Percentiles rank a stretch among this genome's conserved stretches.
Evolutionary conservation across 2,797 vertebrate species (phyloP).

Genomic region (Centroberyx gerrardi): DNA sequence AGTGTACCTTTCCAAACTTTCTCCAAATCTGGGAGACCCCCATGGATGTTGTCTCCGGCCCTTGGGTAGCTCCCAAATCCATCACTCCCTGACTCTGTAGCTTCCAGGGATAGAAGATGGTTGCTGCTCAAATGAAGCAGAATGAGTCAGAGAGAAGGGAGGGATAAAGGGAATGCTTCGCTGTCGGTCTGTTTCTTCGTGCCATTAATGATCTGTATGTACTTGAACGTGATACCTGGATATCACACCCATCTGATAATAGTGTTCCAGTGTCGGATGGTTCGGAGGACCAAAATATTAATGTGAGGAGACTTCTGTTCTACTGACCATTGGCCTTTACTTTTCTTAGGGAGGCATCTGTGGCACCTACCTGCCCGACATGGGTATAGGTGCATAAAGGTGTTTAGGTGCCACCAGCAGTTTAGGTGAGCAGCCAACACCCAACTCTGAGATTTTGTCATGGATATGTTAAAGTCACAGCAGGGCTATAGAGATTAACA

Average conservation of each 20-base stretch:
- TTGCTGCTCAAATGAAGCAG: no score
- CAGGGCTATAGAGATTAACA: constrained; percentile 16
- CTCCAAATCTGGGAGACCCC: constrained; percentile 1
- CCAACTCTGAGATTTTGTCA: constrained; percentile 18
- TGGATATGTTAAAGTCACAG: constrained; percentile 18
- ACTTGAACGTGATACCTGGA: no score
- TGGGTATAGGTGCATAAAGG: constrained; percentile 1
- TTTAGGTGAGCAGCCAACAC: constrained; percentile 35
- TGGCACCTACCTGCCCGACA: not conserved
- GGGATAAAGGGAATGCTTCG: not conserved
- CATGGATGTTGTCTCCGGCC: not conserved
- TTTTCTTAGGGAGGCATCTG: not conserved
- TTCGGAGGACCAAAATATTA: no score
- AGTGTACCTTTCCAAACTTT: constrained; percentile 35
- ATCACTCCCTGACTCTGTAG: not conserved
- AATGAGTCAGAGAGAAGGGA: not conserved
- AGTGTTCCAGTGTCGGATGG: no score
- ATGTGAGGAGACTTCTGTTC: no score
- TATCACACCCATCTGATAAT: no score
- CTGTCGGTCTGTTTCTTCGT: not conserved
- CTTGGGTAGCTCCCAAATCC: not conserved
- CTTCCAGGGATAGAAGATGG: not conserved
- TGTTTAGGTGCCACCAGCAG: constrained; percentile 17
- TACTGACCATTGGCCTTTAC: no score
- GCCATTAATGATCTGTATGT: no score